These are phyloP conservation scores for Clavelina lepadiformis DNA, from an alignment of 23 tunicate species.

Conservation along the genomic window DNA sequence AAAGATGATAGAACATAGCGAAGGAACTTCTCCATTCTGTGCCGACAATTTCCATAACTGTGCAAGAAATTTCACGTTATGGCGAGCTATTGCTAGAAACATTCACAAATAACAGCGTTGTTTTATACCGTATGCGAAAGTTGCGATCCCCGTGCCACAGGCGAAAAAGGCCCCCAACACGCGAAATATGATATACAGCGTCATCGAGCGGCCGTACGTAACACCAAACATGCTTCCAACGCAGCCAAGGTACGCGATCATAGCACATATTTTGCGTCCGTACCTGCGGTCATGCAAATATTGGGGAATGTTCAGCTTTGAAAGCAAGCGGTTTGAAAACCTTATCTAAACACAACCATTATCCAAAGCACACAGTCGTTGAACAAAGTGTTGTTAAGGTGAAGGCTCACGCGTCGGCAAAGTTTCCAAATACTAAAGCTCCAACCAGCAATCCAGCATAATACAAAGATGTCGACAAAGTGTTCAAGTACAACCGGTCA, in stretches of 20 bases:
- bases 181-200: conserved; percentile 19
- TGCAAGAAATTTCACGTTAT: background rate
- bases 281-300: too few species aligned
- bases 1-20: background rate
- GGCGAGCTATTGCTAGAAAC: background rate
- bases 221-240: conserved; percentile 6
- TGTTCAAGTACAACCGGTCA: conserved; percentile 23
- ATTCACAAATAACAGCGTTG: background rate
- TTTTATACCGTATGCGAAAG: conserved; percentile 38
- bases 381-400: too few species aligned
- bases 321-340: too few species aligned
- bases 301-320: too few species aligned
- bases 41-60: background rate
- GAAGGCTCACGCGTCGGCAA: conserved; percentile 62
- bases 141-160: conserved; percentile 24
- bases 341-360: too few species aligned
- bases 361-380: too few species aligned
- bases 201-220: conserved; percentile 5
- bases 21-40: background rate
- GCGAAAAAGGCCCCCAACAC: conserved; percentile 3
- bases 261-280: conserved; percentile 24
- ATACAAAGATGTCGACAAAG: conserved; percentile 64
- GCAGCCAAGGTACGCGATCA: background rate
- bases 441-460: conserved; percentile 71
- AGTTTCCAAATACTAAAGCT: conserved; percentile 54